Base-by-base conservation (phyloP, 2,888 invertebrate genomes). In the Heteromurus nitidus region DNA sequence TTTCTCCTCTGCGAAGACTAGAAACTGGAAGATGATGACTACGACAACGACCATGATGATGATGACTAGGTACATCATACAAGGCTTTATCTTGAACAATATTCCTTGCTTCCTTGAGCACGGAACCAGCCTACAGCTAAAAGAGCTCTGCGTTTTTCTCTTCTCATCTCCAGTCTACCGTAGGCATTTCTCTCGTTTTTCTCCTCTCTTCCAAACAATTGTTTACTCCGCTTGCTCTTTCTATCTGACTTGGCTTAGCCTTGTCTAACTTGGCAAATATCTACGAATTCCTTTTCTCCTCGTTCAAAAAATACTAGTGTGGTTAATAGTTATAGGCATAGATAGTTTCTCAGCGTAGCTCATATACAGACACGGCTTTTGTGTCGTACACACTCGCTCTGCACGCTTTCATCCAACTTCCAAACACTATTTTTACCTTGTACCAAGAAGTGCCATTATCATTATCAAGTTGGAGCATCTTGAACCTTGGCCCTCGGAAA, bases 241-340 rank as follows among this genome's bases (percentile, higher is more conserved):
- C 53, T 53, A n/a, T n/a, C n/a, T 44, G 18, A 11, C 55, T 55
- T 53, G 53, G 74, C 65, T 74, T 65, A 65, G 20, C n/a, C 74
- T 74, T 74, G 65, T 74, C 74, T 53, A 44, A 74, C 53, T 74
- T 74, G 65, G 74, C 74, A 55, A 64, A 60, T 65, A 65, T 50
- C 64, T 73, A 50, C 16, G 53, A 70, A 55, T 36, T 31, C 16
- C n/a, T 55, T 18, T 44, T 1, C n/a, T 13, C 44, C n/a, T 50
- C n/a, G 55, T 53, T 31, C 22, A 58, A 26, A 72, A 69, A n/a
- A 60, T n/a, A 42, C 42, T 70, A 26, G 70, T 55, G 50, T 72
- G 70, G 58, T 44, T 44, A 36, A 36, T 9, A 36, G 36, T 36
- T 36, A 13, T 36, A n/a, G 2, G n/a, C n/a, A 44, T 44, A 44